A percentile compares a stretch with the other conserved stretches of the same genome.
Evolutionary conservation across 2,888 invertebrate genomes (phyloP).

Genomic region (Chymomyza caudatula): DNA sequence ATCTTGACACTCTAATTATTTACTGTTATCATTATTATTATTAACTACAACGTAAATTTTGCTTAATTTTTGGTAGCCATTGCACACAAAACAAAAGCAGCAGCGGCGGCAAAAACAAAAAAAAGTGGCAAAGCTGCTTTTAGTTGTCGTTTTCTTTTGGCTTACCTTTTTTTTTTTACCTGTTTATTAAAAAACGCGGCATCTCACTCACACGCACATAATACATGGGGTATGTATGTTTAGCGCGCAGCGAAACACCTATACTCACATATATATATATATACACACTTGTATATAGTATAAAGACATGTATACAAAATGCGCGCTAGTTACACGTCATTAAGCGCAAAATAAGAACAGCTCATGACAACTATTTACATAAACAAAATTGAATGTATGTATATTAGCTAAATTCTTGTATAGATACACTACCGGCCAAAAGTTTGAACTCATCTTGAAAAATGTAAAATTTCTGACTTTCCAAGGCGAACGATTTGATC

Average conservation of each 20-base stretch:
- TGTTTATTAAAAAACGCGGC: slow-evolving; percentile 38
- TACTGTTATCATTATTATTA: not conserved
- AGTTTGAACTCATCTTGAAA: too few relatives aligned
- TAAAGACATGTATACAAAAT: slow-evolving; percentile 37
- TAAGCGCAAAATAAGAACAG: slow-evolving; percentile 68
- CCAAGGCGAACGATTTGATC: too few relatives aligned
- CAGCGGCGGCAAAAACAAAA: slow-evolving; percentile 24
- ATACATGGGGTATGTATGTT: slow-evolving; percentile 29
- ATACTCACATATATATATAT: slow-evolving; percentile 13
- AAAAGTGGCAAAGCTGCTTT: slow-evolving; percentile 67
- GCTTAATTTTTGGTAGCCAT: slow-evolving; percentile 43
- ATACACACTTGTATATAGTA: slow-evolving; percentile 34
- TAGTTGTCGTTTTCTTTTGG: slow-evolving; percentile 52
- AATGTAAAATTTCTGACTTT: too few relatives aligned
- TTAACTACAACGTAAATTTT: slow-evolving; percentile 39
- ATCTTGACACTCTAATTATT: not conserved
- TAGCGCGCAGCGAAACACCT: slow-evolving; percentile 15
- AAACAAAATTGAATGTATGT: slow-evolving; percentile 13
- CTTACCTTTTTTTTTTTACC: slow-evolving; percentile 43
- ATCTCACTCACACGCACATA: slow-evolving; percentile 46
- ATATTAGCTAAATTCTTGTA: slow-evolving; percentile 3
- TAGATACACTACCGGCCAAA: not conserved
- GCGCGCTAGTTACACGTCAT: slow-evolving; percentile 63
- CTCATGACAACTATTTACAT: slow-evolving; percentile 40
- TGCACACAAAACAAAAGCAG: slow-evolving; percentile 51